These are phyloP conservation scores for Cossypha heuglini DNA, from an alignment of 2,797 vertebrate species.

Conservation along the genomic window DNA sequence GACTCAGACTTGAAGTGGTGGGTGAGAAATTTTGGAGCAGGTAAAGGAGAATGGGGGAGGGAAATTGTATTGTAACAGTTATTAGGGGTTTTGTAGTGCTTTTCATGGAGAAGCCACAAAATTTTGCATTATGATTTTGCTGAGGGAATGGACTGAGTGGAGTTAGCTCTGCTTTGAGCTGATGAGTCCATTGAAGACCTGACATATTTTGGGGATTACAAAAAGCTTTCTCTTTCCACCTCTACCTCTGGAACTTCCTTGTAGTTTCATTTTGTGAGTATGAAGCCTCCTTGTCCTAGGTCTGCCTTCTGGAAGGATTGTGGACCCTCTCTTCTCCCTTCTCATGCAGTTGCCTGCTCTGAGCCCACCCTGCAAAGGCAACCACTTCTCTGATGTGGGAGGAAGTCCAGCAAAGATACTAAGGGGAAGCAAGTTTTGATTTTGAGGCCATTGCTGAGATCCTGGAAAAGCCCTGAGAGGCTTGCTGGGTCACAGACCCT, in stretches of 20 bases:
- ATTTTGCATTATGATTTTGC: neutral
- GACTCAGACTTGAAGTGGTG: slow-evolving; percentile 48
- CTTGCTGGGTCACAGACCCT: neutral
- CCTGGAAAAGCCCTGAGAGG: neutral
- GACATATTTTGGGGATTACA: neutral
- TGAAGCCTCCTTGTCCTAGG: neutral
- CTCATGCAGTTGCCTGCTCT: neutral
- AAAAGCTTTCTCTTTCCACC: neutral
- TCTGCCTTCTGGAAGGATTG: neutral
- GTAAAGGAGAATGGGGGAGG: neutral
- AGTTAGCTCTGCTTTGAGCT: neutral
- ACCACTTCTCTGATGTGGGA: neutral
- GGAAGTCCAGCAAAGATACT: neutral
- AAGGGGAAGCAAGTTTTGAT: neutral
- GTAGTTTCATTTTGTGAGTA: neutral
- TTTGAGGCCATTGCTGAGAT: neutral
- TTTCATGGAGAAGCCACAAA: neutral
- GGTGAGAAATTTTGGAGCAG: slow-evolving; percentile 42
- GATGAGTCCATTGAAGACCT: neutral
- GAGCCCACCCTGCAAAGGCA: neutral
- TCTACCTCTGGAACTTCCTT: neutral
- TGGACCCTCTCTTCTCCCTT: neutral
- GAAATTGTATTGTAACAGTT: neutral
- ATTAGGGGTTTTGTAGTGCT: accelerated
- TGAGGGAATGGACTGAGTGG: neutral